These are phyloP conservation scores for Dermatophagoides farinae DNA, from an alignment of 1,140 invertebrate genomes.

Conservation along the genomic window DNA sequence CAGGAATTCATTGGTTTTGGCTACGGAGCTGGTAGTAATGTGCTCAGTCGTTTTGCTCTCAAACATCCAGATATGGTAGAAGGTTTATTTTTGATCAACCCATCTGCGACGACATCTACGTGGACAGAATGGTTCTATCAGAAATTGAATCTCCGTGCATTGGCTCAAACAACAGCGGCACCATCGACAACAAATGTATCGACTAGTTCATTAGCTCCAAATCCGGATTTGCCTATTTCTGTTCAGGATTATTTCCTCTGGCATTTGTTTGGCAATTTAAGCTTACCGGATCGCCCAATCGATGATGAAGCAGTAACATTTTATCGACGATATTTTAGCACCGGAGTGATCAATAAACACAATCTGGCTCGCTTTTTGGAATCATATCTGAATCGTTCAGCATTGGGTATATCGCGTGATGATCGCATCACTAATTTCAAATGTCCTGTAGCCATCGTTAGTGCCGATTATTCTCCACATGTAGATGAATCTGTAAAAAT, in stretches of 20 bases:
- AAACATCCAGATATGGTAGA: constrained; percentile 47
- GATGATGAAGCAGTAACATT: constrained; percentile 80
- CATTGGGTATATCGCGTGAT: constrained; percentile 12
- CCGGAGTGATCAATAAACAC: constrained; percentile 65
- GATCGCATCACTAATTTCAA: constrained; percentile 13
- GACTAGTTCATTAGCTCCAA: neutral
- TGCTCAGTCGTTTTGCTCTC: constrained; percentile 65
- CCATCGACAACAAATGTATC: neutral
- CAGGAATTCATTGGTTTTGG: constrained; percentile 83
- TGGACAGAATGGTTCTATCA: constrained; percentile 99
- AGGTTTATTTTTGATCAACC: constrained; percentile 79
- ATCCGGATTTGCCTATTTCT: neutral
- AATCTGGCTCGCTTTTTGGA: constrained; percentile 90
- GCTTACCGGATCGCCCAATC: constrained; percentile 52
- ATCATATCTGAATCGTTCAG: constrained; percentile 44
- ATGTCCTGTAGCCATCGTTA: constrained; percentile 11
- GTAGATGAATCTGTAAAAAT: constrained; percentile 80
- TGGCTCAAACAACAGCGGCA: constrained; percentile 33
- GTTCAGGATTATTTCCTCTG: constrained; percentile 87
- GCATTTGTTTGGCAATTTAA: constrained; percentile 90
- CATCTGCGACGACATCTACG: constrained; percentile 71
- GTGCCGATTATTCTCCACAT: constrained; percentile 35
- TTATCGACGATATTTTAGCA: constrained; percentile 65
- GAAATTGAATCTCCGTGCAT: constrained; percentile 59
- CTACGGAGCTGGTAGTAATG: constrained; percentile 87